Conservation (phyloP, 1,140 invertebrate genomes). For the Leptoteleia sp. region DNA sequence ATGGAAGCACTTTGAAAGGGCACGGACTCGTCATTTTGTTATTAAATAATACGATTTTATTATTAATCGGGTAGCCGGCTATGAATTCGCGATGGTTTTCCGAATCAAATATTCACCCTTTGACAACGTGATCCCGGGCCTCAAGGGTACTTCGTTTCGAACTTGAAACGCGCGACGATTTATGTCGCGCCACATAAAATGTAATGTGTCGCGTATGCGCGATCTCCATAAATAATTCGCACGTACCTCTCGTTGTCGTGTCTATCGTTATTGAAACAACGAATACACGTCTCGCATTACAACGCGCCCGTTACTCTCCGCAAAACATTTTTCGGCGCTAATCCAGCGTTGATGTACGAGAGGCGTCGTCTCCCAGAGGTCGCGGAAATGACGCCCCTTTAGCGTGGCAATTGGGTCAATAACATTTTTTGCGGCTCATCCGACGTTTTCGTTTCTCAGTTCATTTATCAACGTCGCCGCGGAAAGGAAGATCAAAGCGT, state of each 20-base stretch:
- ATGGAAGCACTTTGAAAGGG: too few relatives aligned
- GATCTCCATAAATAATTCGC: slow-evolving; percentile 55
- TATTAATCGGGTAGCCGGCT: slow-evolving; percentile 15
- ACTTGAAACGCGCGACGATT: slow-evolving; percentile 48
- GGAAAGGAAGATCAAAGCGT: slow-evolving; percentile 34
- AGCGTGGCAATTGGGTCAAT: slow-evolving; percentile 45
- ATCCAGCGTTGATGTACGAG: slow-evolving; percentile 18
- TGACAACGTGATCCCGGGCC: slow-evolving; percentile 33
- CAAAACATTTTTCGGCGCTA: slow-evolving; percentile 29
- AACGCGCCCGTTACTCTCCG: not conserved
- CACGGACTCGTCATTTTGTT: too few relatives aligned
- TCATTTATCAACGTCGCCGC: slow-evolving; percentile 57
- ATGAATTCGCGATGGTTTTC: slow-evolving; percentile 37
- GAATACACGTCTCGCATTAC: slow-evolving; percentile 22
- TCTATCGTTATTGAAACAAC: slow-evolving; percentile 51
- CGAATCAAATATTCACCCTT: slow-evolving; percentile 56
- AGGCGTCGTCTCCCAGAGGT: too few relatives aligned
- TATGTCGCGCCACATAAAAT: slow-evolving; percentile 47
- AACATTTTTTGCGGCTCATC: slow-evolving; percentile 46
- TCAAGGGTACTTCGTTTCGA: slow-evolving; percentile 57
- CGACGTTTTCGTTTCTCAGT: slow-evolving; percentile 39
- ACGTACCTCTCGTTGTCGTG: slow-evolving; percentile 23
- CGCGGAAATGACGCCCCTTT: slow-evolving; percentile 27
- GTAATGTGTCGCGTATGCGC: slow-evolving; percentile 35
- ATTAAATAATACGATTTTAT: slow-evolving; percentile 3